phyloP scores from a whole-genome alignment of 2,888 invertebrate species.

The Arctia plantaginis region DNA sequence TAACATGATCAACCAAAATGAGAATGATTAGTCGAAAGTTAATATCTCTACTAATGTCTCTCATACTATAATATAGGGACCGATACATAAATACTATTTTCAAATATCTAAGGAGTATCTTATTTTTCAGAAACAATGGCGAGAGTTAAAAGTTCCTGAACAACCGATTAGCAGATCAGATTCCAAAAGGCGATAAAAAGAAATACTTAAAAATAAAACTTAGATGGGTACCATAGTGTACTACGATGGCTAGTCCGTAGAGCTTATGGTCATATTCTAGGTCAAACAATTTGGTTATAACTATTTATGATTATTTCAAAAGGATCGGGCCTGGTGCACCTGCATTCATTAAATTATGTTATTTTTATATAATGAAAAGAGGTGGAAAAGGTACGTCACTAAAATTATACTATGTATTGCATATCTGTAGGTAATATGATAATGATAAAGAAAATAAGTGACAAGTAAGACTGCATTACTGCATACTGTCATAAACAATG shows the following conservation, averaged over 20 bases:
- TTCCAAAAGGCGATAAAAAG: slow-evolving; percentile 45
- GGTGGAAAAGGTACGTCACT: background rate
- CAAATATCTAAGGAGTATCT: too few species aligned
- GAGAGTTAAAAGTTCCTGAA: slow-evolving; percentile 78
- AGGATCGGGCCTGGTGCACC: background rate
- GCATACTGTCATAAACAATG: too few species aligned
- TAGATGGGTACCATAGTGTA: background rate
- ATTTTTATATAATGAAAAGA: background rate
- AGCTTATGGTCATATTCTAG: background rate
- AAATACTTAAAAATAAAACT: background rate
- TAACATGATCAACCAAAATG: too few species aligned
- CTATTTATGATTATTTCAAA: background rate
- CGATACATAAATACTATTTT: too few species aligned
- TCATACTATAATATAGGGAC: too few species aligned
- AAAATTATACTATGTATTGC: background rate
- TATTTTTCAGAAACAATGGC: slow-evolving; percentile 80
- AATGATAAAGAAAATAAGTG: background rate
- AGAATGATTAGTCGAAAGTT: too few species aligned
- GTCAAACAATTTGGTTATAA: background rate
- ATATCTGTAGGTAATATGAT: too few species aligned
- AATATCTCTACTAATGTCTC: too few species aligned
- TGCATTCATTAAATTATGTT: background rate
- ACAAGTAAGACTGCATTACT: background rate
- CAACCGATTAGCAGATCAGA: slow-evolving; percentile 59
- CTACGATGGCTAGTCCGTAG: background rate